These are phyloP conservation scores for Drosophila jambulina DNA, from an alignment of 1,140 invertebrate species.

Conservation along the genomic window DNA sequence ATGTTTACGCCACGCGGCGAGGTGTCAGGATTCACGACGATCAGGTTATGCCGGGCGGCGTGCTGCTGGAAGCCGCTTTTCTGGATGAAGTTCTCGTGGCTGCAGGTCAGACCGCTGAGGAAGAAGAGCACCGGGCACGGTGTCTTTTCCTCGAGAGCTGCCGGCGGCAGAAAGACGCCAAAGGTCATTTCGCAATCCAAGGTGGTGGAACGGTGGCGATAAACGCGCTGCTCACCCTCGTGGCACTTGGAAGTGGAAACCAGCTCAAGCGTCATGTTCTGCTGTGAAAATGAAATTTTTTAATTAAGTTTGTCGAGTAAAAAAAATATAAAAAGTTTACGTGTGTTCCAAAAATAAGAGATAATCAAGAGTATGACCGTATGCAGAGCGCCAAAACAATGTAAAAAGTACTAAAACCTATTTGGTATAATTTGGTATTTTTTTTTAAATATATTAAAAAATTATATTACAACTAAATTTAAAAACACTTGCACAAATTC, in stretches of 20 bases:
- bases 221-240: slow-evolving; percentile 87
- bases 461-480: no score
- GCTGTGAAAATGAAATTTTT: neutral
- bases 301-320: neutral
- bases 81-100: slow-evolving; percentile 97
- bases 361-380: slow-evolving; percentile 30
- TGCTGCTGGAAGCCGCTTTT: slow-evolving; percentile 97
- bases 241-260: slow-evolving; percentile 68
- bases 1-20: slow-evolving; percentile 96
- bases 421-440: neutral
- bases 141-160: slow-evolving; percentile 88
- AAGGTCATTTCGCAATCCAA: slow-evolving; percentile 97
- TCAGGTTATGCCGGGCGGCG: slow-evolving; percentile 90
- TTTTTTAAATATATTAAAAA: no score
- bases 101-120: slow-evolving; percentile 97
- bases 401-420: neutral
- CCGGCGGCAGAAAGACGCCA: slow-evolving; percentile 94
- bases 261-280: slow-evolving; percentile 69
- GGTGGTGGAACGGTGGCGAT: slow-evolving; percentile 91
- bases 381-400: neutral
- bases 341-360: slow-evolving; percentile 33
- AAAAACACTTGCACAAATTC: no score
- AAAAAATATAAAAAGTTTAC: slow-evolving; percentile 10
- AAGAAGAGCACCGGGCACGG: slow-evolving; percentile 95
- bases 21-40: slow-evolving; percentile 96